Conservation (phyloP, 2,113 vertebrate genomes). For the Phylloscopus trochilus region DNA sequence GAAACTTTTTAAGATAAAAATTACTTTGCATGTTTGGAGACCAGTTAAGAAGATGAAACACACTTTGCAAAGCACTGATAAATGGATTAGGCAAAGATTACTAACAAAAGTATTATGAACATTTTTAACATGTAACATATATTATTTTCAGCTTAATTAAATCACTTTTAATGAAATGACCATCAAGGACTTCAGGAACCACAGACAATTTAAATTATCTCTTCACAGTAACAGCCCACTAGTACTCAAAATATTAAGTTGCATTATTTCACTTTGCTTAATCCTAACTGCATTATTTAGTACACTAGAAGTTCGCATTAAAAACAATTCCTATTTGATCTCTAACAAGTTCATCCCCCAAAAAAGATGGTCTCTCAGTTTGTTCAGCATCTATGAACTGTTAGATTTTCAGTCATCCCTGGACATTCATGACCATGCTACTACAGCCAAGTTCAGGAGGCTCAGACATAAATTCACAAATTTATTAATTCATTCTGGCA, state of each 20-base stretch:
- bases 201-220: not conserved
- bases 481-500: not conserved
- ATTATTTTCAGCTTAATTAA: not conserved
- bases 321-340: not conserved
- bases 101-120: not conserved
- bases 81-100: not conserved
- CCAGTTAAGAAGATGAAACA: not conserved
- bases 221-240: not conserved
- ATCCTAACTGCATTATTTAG: not conserved
- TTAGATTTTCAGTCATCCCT: not conserved
- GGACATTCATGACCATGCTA: not conserved
- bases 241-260: not conserved
- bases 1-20: not conserved
- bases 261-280: not conserved
- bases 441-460: not conserved
- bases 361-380: not conserved
- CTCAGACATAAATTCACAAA: not conserved
- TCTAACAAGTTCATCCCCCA: not conserved
- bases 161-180: not conserved
- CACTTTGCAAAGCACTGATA: not conserved
- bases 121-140: not conserved
- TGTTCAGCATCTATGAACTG: not conserved
- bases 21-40: not conserved
- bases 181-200: not conserved
- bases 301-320: not conserved